phyloP scores from a whole-genome alignment of 37 sponge, comb jelly and placozoan species.

The Hormiphora californensis region DNA sequence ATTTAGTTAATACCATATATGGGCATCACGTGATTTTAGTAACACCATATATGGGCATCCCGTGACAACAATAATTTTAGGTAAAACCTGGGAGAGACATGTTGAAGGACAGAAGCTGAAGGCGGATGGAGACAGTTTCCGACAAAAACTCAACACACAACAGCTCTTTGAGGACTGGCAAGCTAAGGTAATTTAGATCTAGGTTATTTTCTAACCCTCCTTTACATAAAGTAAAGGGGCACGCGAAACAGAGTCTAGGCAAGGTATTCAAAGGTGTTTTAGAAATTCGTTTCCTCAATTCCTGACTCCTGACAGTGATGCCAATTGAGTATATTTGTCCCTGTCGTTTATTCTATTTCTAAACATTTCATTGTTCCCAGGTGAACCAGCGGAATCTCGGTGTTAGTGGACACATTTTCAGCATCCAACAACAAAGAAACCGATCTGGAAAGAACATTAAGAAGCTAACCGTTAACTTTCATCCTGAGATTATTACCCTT shows the following conservation, averaged over 20 bases:
- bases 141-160: constrained; percentile 89
- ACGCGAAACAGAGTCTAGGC: too few relatives aligned
- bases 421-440: constrained; percentile 63
- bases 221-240: too few relatives aligned
- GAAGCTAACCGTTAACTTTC: constrained; percentile 83
- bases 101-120: constrained; percentile 92
- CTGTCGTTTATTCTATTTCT: too few relatives aligned
- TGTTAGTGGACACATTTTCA: constrained; percentile 77
- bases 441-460: constrained; percentile 64
- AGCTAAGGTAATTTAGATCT: neutral
- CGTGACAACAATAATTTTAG: too few relatives aligned
- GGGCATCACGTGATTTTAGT: too few relatives aligned
- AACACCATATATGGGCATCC: too few relatives aligned
- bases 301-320: too few relatives aligned
- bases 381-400: constrained; percentile 65
- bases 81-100: constrained; percentile 75
- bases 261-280: neutral
- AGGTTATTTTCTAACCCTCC: neutral
- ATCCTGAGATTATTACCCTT: constrained; percentile 85
- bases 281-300: neutral
- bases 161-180: constrained; percentile 75
- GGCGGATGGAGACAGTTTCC: constrained; percentile 88
- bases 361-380: constrained; percentile 17
- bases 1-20: too few relatives aligned
- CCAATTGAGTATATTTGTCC: too few relatives aligned